Evolutionary conservation across 1,140 invertebrate genomes (phyloP).

Genomic region (Hesperophylax magnus): DNA sequence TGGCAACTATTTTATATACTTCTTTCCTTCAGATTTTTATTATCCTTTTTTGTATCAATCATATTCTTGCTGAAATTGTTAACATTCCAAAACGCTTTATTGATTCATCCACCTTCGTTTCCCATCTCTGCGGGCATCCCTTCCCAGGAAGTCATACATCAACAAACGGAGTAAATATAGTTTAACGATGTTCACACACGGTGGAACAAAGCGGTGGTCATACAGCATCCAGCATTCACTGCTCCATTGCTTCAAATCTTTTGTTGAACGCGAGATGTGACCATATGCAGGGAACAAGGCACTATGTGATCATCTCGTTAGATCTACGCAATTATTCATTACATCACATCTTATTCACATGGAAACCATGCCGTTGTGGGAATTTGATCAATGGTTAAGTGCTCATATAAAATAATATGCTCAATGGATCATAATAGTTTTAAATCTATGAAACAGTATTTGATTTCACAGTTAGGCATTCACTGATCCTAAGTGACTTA

Average conservation of each 20-base stretch:
- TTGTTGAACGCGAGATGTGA: neutral
- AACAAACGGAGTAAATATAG: conserved; percentile 50
- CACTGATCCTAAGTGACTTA: no score
- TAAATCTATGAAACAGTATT: no score
- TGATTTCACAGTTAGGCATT: no score
- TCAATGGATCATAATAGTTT: no score
- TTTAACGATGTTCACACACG: conserved; percentile 50
- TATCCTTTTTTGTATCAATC: no score
- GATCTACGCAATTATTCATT: neutral
- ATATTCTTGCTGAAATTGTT: no score
- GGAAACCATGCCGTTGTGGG: neutral
- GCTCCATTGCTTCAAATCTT: neutral
- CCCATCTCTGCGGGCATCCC: neutral
- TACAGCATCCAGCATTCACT: neutral
- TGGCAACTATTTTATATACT: no score
- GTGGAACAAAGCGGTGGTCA: conserved; percentile 15
- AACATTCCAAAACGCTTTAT: no score
- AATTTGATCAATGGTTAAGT: no score
- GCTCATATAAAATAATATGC: no score
- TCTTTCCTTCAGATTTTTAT: no score
- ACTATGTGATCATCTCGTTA: neutral
- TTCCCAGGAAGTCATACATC: conserved; percentile 52
- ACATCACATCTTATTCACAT: conserved; percentile 1
- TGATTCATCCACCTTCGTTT: neutral
- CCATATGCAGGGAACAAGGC: neutral